Percentiles rank a stretch among this genome's conserved stretches.
Evolutionary conservation across 30 jellyfish, hydroid and myxozoan species (phyloP).

Genomic region (Phacellophora camtschatica): DNA sequence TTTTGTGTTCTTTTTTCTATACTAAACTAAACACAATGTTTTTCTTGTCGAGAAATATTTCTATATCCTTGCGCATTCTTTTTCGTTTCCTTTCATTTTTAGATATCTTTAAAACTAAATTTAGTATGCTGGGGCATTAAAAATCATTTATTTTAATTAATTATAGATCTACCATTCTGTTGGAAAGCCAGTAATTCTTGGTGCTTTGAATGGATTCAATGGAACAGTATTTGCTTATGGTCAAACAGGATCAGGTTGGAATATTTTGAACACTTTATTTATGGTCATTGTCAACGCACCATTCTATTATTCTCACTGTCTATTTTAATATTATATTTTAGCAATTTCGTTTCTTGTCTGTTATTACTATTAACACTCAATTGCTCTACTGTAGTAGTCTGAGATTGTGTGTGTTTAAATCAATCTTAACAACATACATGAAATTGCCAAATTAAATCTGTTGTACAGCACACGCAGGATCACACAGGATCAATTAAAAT

Average conservation of each 20-base stretch:
- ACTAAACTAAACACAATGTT: background rate
- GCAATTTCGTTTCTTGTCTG: too few species aligned
- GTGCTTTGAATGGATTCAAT: slow-evolving; percentile 76
- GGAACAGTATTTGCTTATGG: slow-evolving; percentile 91
- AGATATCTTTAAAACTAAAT: background rate
- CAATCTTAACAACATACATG: too few species aligned
- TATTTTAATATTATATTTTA: too few species aligned
- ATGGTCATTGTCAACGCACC: too few species aligned
- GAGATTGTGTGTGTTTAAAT: too few species aligned
- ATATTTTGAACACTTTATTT: background rate
- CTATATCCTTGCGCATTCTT: too few species aligned
- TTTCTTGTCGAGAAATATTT: background rate
- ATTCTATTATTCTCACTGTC: too few species aligned
- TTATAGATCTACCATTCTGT: slow-evolving; percentile 28
- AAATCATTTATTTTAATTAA: background rate
- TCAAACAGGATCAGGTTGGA: slow-evolving; percentile 83
- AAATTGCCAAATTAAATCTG: too few species aligned
- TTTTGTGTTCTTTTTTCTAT: background rate
- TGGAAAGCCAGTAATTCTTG: slow-evolving; percentile 68
- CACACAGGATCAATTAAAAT: too few species aligned
- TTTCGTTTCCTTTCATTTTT: background rate
- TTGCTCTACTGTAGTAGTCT: too few species aligned
- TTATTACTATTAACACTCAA: too few species aligned
- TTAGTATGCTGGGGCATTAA: background rate
- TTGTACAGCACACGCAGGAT: too few species aligned